Evolutionary conservation across 53 echinoderm and acorn worm genomes (phyloP).

Genomic region (Temnopleurus reevesii): DNA sequence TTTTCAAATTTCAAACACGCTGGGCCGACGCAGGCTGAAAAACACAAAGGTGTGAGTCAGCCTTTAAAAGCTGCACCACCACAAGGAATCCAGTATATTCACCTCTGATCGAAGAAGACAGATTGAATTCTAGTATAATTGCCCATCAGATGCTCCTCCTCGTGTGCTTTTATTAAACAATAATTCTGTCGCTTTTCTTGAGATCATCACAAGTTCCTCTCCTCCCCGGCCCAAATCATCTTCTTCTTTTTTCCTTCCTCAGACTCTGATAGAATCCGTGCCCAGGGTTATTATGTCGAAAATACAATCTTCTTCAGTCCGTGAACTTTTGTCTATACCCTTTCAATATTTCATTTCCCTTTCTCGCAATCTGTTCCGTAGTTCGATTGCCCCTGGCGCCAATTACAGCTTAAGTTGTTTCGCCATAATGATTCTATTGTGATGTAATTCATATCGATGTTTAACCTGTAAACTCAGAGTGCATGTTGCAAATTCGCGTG

Average conservation of each 20-base stretch:
- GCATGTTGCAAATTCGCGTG: background rate
- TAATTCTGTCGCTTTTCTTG: slow-evolving; percentile 40
- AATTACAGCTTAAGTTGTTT: background rate
- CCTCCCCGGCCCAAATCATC: slow-evolving; percentile 4
- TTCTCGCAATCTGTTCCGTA: background rate
- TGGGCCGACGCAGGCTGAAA: no score
- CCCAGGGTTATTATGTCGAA: slow-evolving; percentile 9
- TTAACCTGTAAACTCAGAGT: background rate
- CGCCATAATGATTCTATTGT: background rate
- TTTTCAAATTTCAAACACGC: no score
- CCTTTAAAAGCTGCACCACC: no score
- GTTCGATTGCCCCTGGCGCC: background rate
- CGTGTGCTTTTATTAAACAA: slow-evolving; percentile 20
- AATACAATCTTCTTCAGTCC: background rate
- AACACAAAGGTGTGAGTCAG: no score
- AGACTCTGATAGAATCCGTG: slow-evolving; percentile 5
- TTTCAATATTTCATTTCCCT: slow-evolving; percentile 24
- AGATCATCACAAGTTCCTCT: slow-evolving; percentile 8
- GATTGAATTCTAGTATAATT: slow-evolving; percentile 21
- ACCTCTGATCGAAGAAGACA: background rate
- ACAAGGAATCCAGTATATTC: background rate
- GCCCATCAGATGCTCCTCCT: slow-evolving; percentile 5
- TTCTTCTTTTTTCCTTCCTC: background rate
- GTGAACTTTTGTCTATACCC: slow-evolving; percentile 24
- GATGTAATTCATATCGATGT: background rate